phyloP scores from a whole-genome alignment of 2,888 invertebrate genomes.

The Ochlodes sylvanus region DNA sequence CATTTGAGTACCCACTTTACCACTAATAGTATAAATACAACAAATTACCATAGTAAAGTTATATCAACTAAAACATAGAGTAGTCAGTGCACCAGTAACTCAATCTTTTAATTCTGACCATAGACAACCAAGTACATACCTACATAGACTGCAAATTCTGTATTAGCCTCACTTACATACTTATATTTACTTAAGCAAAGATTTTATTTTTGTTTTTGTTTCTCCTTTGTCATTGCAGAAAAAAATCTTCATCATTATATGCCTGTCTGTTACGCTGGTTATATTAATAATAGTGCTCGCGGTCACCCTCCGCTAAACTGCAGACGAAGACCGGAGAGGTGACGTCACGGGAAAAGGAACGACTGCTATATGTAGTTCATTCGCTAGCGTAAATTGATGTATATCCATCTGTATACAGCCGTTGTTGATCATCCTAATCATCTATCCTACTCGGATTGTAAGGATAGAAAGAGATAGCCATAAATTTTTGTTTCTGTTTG shows the following conservation, averaged over 20 bases:
- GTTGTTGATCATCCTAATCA: slow-evolving; percentile 21
- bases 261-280: slow-evolving; percentile 91
- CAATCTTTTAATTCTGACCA: background rate
- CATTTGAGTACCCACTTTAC: background rate
- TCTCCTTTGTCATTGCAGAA: slow-evolving; percentile 90
- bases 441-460: slow-evolving; percentile 9
- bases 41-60: background rate
- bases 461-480: slow-evolving; percentile 16
- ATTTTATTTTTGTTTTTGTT: slow-evolving; percentile 80
- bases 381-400: slow-evolving; percentile 22
- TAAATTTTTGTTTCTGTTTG: slow-evolving; percentile 29
- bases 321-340: slow-evolving; percentile 50
- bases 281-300: slow-evolving; percentile 90
- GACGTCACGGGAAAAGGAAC: slow-evolving; percentile 51
- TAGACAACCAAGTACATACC: too few relatives aligned
- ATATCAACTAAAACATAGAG: background rate
- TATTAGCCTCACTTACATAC: background rate
- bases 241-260: slow-evolving; percentile 95
- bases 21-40: too few relatives aligned
- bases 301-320: slow-evolving; percentile 61
- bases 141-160: too few relatives aligned
- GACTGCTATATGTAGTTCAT: slow-evolving; percentile 34
- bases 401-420: slow-evolving; percentile 31
- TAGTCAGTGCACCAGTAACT: background rate
- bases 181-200: slow-evolving; percentile 26